Evolutionary conservation across 1,140 invertebrate species (phyloP).

Genomic region (Magallana angulata): DNA sequence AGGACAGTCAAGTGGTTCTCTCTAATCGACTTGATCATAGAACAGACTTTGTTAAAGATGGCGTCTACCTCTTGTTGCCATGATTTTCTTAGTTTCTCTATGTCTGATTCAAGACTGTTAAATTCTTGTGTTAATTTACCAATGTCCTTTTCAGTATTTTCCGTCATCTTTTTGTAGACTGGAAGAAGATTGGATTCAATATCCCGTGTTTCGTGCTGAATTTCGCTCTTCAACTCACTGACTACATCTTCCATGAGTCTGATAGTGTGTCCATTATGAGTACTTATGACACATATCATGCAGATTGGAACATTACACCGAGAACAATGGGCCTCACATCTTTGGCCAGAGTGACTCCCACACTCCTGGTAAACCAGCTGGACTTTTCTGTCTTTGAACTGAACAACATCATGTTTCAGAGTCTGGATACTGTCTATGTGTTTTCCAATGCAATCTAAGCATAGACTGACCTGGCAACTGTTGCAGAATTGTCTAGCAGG

Average conservation of each 20-base stretch:
- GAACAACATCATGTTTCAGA: neutral
- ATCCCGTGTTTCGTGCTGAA: neutral
- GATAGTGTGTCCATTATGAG: neutral
- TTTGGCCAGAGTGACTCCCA: neutral
- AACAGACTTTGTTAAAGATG: neutral
- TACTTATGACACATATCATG: neutral
- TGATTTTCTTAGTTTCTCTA: neutral
- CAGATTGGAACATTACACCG: conserved; percentile 1
- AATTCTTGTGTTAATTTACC: neutral
- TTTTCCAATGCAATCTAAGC: neutral
- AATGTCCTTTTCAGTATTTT: neutral
- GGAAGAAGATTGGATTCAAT: neutral
- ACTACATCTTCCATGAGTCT: neutral
- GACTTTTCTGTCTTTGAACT: neutral
- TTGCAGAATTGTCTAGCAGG: neutral
- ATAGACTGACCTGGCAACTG: neutral
- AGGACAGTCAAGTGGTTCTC: neutral
- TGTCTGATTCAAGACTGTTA: neutral
- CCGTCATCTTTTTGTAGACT: neutral
- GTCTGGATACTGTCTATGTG: neutral
- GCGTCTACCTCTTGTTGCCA: neutral
- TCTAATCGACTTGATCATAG: neutral
- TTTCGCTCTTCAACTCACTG: neutral
- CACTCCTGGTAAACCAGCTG: neutral
- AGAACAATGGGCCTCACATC: neutral